Percentiles rank a stretch among this genome's conserved stretches.
These are phyloP conservation scores for Sternarchorhynchus goeldii DNA, from an alignment of 2,797 vertebrate genomes.

Conservation along the genomic window DNA sequence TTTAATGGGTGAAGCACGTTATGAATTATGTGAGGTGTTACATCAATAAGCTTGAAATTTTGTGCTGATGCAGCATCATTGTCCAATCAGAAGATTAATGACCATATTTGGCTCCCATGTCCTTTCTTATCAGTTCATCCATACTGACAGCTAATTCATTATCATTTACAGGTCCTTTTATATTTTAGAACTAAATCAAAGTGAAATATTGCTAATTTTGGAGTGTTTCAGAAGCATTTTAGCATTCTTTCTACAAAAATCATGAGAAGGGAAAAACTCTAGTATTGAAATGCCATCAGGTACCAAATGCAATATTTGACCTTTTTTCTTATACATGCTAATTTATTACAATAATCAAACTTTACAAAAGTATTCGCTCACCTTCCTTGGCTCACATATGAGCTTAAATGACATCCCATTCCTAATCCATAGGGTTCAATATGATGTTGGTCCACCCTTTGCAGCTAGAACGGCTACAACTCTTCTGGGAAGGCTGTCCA, in stretches of 20 bases:
- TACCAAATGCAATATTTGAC: neutral
- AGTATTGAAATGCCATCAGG: neutral
- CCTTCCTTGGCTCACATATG: too few species aligned
- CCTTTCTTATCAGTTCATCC: slow-evolving; percentile 61
- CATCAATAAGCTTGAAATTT: slow-evolving; percentile 71
- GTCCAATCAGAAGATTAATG: slow-evolving; percentile 67
- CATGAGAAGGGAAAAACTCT: neutral
- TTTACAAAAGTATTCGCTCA: too few species aligned
- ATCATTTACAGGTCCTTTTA: slow-evolving; percentile 54
- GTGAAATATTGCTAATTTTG: slow-evolving; percentile 46
- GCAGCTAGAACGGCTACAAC: too few species aligned
- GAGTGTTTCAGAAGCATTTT: neutral
- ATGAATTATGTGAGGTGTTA: slow-evolving; percentile 64
- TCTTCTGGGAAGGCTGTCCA: too few species aligned
- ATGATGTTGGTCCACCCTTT: too few species aligned
- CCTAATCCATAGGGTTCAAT: too few species aligned
- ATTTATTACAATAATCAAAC: neutral
- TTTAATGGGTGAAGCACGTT: slow-evolving; percentile 70
- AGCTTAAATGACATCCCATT: too few species aligned
- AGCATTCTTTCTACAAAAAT: neutral
- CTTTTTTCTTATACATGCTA: neutral
- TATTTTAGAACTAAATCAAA: slow-evolving; percentile 42
- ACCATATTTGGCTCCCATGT: slow-evolving; percentile 54
- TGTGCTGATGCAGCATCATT: slow-evolving; percentile 69
- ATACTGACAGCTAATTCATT: slow-evolving; percentile 66